Percentiles rank a stretch among this genome's conserved stretches.
Conservation (phyloP, 2,113 vertebrate genomes). For the Siphamia tubifer region DNA sequence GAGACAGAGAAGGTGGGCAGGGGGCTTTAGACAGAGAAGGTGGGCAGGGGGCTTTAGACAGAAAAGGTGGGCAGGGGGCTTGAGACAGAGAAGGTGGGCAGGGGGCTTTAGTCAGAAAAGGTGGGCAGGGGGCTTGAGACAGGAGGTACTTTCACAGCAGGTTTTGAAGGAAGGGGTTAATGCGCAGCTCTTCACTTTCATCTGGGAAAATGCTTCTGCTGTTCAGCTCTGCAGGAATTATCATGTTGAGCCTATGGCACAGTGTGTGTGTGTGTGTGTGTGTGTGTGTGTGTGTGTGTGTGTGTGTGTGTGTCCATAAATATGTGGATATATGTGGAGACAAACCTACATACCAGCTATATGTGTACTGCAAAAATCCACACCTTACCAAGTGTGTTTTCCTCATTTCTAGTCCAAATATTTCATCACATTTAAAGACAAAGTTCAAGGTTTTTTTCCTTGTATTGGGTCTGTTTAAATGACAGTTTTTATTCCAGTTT, state of each 20-base stretch:
- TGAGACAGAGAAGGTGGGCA: constrained; percentile 11
- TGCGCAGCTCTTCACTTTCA: constrained; percentile 39
- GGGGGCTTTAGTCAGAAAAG: neutral
- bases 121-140: too few relatives aligned
- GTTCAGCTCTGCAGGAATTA: constrained; percentile 46
- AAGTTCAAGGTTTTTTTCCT: too few relatives aligned
- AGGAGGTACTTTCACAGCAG: too few relatives aligned
- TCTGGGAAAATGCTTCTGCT: constrained; percentile 36
- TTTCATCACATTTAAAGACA: too few relatives aligned
- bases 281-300: neutral
- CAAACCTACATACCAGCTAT: neutral
- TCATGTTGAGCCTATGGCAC: neutral
- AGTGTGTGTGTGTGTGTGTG: constrained; percentile 2
- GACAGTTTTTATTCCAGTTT: too few relatives aligned
- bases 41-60: constrained; percentile 4
- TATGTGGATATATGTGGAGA: neutral
- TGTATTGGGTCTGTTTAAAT: too few relatives aligned
- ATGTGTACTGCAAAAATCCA: too few relatives aligned
- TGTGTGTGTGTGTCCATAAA: neutral
- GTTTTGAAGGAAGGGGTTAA: constrained; percentile 45
- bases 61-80: constrained; percentile 18
- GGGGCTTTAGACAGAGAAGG: neutral
- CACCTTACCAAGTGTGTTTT: too few relatives aligned
- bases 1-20: constrained; percentile 30
- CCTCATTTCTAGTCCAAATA: too few relatives aligned